Evolutionary conservation across 2,888 invertebrate genomes (phyloP).

Genomic region (Plusia festucae): DNA sequence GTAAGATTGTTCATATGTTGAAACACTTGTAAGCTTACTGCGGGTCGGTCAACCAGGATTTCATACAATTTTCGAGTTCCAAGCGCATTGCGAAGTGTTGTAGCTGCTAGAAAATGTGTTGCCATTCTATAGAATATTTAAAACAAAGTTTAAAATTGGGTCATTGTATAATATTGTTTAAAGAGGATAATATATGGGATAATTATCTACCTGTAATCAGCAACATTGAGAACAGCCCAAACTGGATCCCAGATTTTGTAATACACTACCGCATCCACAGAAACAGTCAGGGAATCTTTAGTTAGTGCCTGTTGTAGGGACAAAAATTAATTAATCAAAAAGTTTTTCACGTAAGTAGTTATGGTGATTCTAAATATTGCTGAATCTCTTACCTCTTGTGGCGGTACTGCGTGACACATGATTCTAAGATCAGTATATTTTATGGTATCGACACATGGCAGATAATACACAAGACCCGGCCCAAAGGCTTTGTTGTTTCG

Average conservation of each 20-base stretch:
- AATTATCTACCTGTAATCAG: slow-evolving; percentile 68
- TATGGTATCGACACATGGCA: slow-evolving; percentile 97
- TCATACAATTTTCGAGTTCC: slow-evolving; percentile 96
- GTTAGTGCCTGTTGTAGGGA: slow-evolving; percentile 69
- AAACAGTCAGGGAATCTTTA: slow-evolving; percentile 96
- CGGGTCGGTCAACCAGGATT: slow-evolving; percentile 95
- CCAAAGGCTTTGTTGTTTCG: slow-evolving; percentile 91
- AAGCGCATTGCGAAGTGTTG: slow-evolving; percentile 95
- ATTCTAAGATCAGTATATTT: slow-evolving; percentile 96
- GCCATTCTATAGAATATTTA: slow-evolving; percentile 88
- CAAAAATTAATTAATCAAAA: background rate
- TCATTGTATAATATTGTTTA: no score
- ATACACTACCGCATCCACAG: slow-evolving; percentile 96
- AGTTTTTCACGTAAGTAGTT: background rate
- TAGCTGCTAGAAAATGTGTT: slow-evolving; percentile 93
- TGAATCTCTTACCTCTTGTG: slow-evolving; percentile 93
- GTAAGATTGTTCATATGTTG: slow-evolving; percentile 93
- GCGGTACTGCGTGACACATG: slow-evolving; percentile 96
- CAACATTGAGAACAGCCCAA: slow-evolving; percentile 89
- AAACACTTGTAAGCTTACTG: slow-evolving; percentile 95
- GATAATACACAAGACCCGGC: slow-evolving; percentile 95
- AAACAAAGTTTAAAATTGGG: no score
- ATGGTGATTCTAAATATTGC: background rate
- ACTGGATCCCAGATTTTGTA: slow-evolving; percentile 93
- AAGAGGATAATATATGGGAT: no score